Conservation (phyloP, 2,797 vertebrate species). For the Botia almorhae region DNA sequence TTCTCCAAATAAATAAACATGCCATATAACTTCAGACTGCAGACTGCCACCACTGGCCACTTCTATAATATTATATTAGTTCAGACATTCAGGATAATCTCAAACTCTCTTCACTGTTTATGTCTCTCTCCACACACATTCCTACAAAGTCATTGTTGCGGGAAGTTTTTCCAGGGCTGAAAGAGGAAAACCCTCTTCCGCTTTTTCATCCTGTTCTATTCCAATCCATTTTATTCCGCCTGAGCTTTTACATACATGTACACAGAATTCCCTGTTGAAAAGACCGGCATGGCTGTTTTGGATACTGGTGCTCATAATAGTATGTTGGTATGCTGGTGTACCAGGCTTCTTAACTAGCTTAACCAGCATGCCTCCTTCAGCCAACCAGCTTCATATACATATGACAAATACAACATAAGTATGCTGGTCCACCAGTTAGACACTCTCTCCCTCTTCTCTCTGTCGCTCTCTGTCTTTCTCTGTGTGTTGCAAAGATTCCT, state of each 20-base stretch:
- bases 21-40: too few species aligned
- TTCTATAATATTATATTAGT: too few species aligned
- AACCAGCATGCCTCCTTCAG: not conserved
- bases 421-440: not conserved
- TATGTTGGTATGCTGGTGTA: not conserved
- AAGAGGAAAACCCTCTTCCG: conserved; percentile 10
- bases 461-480: not conserved
- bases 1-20: too few species aligned
- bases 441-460: not conserved
- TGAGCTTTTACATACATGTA: not conserved
- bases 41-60: too few species aligned
- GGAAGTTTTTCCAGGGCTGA: conserved; percentile 1
- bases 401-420: not conserved
- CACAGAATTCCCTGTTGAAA: not conserved
- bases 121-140: not conserved
- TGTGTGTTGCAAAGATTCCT: not conserved
- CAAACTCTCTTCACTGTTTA: not conserved
- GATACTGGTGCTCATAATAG: too few species aligned
- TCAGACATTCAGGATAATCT: too few species aligned
- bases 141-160: not conserved
- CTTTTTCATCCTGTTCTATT: not conserved
- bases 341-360: not conserved
- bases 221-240: not conserved
- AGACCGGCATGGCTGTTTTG: not conserved
- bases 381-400: not conserved